Evolutionary conservation across 2,888 invertebrate species (phyloP), one percentile per base, ranked within the genome.

Genomic region (Ormyrus rosae): DNA sequence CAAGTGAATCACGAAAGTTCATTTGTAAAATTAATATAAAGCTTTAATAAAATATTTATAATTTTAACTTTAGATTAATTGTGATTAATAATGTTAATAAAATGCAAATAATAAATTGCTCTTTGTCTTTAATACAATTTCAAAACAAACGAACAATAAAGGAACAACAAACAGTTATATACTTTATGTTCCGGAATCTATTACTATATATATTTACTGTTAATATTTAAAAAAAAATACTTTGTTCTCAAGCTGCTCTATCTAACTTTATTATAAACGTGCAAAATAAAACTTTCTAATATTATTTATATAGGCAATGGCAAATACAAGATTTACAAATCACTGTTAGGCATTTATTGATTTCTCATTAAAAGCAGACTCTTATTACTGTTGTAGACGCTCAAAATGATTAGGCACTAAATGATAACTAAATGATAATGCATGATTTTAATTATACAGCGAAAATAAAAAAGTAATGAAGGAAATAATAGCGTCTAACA

Each of bases 201-300:
- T n/a, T 48, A 45, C 8, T 34, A 53, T 7, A 45, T 34, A 11
- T 10, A 60, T n/a, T 34, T 58, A 51, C 11, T 71, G 48, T 34
- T 68, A 68, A 68, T 56, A 53, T 45, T 6, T 6, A 48, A 53
- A 8, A 48, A 53, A 8, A 74, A 74, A 65, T 73, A 67, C 56
- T 74, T 74, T 74, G 73, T 74, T 74, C 65, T 13, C 58, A 45
- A 9, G 65, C 50, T 74, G 56, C 19, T 74, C 51, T 74, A 74
- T 13, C 51, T 51, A 11, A 19, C 13, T 9, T 34, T 10, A 58
- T 51, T 51, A 74, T 65, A 74, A 67, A 58, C 53, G 50, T 67
- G 65, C 65, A 74, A 46, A 73, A 6, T 34, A 63, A 72, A 64
- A 10, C 34, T 34, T 2, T 34, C 34, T 34, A 34, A 34, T 45